Percentiles rank a stretch among this genome's conserved stretches.
phyloP scores from a whole-genome alignment of 2,113 vertebrate species.

The Calidris pugnax region DNA sequence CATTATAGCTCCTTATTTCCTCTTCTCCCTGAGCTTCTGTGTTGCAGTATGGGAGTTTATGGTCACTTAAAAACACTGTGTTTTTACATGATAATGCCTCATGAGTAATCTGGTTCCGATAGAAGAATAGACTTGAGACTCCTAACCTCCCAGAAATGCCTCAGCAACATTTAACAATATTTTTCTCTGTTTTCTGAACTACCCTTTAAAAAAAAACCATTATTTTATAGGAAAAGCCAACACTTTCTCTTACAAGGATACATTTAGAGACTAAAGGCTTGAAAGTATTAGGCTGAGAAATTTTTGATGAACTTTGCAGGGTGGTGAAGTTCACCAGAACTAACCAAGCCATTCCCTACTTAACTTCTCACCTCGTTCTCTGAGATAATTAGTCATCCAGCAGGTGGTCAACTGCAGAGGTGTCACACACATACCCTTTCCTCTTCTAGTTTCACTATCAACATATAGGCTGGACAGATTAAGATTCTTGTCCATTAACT shows the following conservation, averaged over 20 bases:
- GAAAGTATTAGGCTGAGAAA: background rate
- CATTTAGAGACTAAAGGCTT: background rate
- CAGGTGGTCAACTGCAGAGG: background rate
- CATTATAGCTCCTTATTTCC: background rate
- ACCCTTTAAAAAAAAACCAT: background rate
- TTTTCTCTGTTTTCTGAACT: background rate
- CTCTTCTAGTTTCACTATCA: background rate
- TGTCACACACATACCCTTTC: background rate
- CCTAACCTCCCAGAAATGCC: background rate
- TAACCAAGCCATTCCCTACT: background rate
- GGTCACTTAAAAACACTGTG: background rate
- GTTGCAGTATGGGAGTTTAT: background rate
- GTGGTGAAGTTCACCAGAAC: background rate
- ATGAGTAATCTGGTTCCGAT: background rate
- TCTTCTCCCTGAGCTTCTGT: background rate
- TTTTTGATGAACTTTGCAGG: background rate
- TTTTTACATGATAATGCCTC: background rate
- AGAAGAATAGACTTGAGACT: background rate
- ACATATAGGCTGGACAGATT: background rate
- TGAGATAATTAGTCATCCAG: background rate
- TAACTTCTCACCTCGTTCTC: background rate
- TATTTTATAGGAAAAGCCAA: background rate
- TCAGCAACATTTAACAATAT: background rate
- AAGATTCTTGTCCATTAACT: background rate
- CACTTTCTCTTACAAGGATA: background rate